A percentile compares a stretch with the other conserved stretches of the same genome.
Conservation (phyloP, 1,140 invertebrate genomes). For the Himalopsyche phryganea region DNA sequence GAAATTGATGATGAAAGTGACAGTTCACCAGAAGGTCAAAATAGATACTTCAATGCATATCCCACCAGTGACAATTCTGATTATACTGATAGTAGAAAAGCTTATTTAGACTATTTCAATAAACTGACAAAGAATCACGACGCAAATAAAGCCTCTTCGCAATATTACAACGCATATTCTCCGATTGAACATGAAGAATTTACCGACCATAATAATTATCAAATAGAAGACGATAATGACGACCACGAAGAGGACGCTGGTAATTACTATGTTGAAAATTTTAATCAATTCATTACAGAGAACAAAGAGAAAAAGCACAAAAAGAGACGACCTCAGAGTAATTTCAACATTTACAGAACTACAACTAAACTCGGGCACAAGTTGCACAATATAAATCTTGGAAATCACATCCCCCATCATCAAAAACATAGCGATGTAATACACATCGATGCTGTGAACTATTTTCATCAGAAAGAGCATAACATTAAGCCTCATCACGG, state of each 20-base stretch:
- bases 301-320: slow-evolving; percentile 1
- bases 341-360: slow-evolving; percentile 16
- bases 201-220: slow-evolving; percentile 3
- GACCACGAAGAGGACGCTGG: slow-evolving; percentile 3
- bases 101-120: too few species aligned
- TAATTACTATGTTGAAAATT: slow-evolving; percentile 27
- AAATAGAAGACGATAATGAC: background rate
- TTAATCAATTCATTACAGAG: slow-evolving; percentile 18
- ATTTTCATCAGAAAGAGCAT: slow-evolving; percentile 14
- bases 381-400: background rate
- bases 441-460: slow-evolving; percentile 21
- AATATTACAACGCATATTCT: background rate
- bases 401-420: background rate
- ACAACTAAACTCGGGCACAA: background rate
- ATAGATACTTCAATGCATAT: too few species aligned
- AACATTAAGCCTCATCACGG: slow-evolving; percentile 1
- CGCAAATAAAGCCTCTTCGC: too few species aligned
- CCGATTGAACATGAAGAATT: slow-evolving; percentile 3
- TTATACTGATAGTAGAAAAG: too few species aligned
- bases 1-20: background rate
- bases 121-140: too few species aligned
- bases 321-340: slow-evolving; percentile 1
- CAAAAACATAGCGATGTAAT: slow-evolving; percentile 11
- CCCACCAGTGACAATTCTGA: too few species aligned
- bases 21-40: background rate